phyloP scores from a whole-genome alignment of 2,797 vertebrate species.

The Picus viridis region DNA sequence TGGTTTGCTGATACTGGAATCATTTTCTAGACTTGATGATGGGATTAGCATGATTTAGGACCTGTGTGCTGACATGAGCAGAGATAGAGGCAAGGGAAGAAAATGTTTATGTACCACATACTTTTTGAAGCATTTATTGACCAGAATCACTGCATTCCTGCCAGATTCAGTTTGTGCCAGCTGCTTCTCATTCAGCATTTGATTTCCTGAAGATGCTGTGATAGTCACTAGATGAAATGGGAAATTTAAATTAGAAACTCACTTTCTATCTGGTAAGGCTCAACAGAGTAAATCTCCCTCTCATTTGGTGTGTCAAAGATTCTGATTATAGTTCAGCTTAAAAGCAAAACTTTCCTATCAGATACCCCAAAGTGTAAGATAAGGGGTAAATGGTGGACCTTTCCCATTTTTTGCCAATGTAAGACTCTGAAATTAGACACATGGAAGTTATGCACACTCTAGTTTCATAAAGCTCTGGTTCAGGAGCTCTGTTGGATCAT shows the following conservation, averaged over 20 bases:
- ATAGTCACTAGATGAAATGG: background rate
- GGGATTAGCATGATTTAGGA: background rate
- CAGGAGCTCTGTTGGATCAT: background rate
- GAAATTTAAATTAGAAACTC: background rate
- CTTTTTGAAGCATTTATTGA: background rate
- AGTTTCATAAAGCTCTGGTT: background rate
- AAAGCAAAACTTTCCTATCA: background rate
- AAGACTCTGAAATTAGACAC: background rate
- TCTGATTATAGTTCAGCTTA: background rate
- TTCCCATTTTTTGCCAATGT: background rate
- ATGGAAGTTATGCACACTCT: background rate
- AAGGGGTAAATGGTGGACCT: background rate
- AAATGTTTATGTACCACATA: background rate
- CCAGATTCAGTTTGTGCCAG: background rate
- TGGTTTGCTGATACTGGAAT: background rate
- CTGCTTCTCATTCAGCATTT: slow-evolving; percentile 15
- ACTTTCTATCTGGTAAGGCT: no score
- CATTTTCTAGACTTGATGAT: background rate
- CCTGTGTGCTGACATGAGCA: background rate
- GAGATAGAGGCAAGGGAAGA: background rate
- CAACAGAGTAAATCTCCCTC: background rate
- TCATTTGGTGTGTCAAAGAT: background rate
- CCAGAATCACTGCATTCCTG: background rate
- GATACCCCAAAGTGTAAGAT: background rate
- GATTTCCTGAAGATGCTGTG: slow-evolving; percentile 24